phyloP scores from a whole-genome alignment of 64 coral and sea anemone species.

The Platygyra sinensis region DNA sequence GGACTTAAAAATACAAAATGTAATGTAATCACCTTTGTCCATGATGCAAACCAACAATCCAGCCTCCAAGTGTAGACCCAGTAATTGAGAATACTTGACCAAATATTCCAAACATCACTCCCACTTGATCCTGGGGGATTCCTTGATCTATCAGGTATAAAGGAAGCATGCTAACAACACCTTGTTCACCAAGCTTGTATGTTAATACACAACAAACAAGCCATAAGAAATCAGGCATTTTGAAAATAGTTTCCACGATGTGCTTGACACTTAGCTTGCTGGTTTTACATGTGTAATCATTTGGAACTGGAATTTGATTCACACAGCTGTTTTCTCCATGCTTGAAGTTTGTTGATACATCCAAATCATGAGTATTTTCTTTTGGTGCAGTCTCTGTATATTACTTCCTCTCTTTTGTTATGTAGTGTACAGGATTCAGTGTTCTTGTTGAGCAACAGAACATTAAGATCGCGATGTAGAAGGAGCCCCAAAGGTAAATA shows the following conservation, averaged over 20 bases:
- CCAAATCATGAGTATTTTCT: too few species aligned
- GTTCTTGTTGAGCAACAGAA: background rate
- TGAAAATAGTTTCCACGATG: slow-evolving; percentile 42
- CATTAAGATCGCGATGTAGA: slow-evolving; percentile 43
- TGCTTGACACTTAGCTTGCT: too few species aligned
- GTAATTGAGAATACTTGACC: slow-evolving; percentile 80
- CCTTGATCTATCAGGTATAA: slow-evolving; percentile 82
- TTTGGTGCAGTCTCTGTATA: background rate
- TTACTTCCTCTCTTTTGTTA: background rate
- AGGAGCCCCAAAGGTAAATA: slow-evolving; percentile 59
- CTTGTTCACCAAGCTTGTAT: slow-evolving; percentile 98
- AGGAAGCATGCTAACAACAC: slow-evolving; percentile 80
- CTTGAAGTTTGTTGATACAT: too few species aligned
- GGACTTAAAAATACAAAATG: background rate
- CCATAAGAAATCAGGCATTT: slow-evolving; percentile 70
- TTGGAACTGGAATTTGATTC: too few species aligned
- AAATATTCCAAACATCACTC: slow-evolving; percentile 69
- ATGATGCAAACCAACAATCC: slow-evolving; percentile 37
- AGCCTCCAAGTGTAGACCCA: slow-evolving; percentile 88
- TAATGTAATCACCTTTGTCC: slow-evolving; percentile 11
- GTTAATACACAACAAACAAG: slow-evolving; percentile 63
- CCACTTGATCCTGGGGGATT: slow-evolving; percentile 57
- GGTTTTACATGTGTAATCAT: too few species aligned
- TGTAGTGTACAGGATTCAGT: background rate
- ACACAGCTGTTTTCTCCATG: too few species aligned